Base-by-base conservation (phyloP, 2,797 vertebrate species). In the Eutrigla gurnardus region DNA sequence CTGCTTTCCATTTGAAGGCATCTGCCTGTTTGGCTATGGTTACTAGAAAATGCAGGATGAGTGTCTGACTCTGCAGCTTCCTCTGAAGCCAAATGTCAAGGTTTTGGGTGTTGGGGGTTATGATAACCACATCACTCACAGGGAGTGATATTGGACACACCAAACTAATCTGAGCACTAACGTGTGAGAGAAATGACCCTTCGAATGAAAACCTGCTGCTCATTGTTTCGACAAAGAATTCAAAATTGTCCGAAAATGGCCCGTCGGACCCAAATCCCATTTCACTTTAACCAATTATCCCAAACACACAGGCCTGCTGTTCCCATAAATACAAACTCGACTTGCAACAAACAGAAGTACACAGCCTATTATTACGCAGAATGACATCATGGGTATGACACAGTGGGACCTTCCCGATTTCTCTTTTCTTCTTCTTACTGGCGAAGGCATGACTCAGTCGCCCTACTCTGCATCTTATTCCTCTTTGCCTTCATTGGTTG, bases 1-100 rank as follows among this genome's bases (percentile, higher is more conserved):
- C 83, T 72, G 77, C 73, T 80, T 82, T 82, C 75, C 76, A 86
- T 78, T 86, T 86, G 55, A 68, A 81, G 60, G 35, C 75, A 75
- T 75, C 53, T 67, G 64, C 70, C 67, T 71, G 60, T 69, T 81
- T 82, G 73, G 68, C 33, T 47, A 67, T 66, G 71, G 33, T 55
- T 18, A 32, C 17, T 69, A 6, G 32, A 75, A 25, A 69, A 46
- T 55, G 18, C 52, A 65, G 9, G 32, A 73, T 47, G 7, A 61
- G 14, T 49, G 46, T 57, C 37, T 46, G 50, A 40, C 36, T 58
- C 52, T 49, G 40, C 61, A 58, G 32, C 55, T 61, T 78, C 63
- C 15, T 58, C 35, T 32, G 4, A 50, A 40, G 43, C 36, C 33
- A 57, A 60, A 66, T 17, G 33, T 37, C 32, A 37, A 37, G 17